Evolutionary conservation across 2,113 vertebrate genomes (phyloP).

Genomic region (Martes martes): DNA sequence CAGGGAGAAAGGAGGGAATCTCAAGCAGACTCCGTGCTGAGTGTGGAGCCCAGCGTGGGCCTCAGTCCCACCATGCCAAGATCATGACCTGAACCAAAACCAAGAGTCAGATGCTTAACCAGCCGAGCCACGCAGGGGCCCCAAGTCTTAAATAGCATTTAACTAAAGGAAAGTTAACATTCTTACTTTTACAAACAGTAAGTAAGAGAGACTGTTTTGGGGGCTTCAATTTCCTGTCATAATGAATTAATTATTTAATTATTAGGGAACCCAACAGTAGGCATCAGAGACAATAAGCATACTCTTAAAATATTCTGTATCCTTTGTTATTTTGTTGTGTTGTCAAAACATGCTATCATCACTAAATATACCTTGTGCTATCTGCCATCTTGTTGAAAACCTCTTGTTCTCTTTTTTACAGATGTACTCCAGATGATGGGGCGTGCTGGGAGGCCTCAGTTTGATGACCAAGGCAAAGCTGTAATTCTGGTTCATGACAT

Average conservation of each 20-base stretch:
- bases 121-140: background rate
- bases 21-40: background rate
- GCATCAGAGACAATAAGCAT: background rate
- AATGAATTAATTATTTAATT: slow-evolving; percentile 5
- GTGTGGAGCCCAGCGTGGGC: background rate
- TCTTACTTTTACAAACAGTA: background rate
- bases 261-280: background rate
- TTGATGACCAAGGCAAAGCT: slow-evolving; percentile 98
- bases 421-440: slow-evolving; percentile 99
- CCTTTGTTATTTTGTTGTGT: slow-evolving; percentile 3
- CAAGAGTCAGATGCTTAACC: background rate
- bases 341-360: background rate
- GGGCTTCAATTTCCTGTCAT: slow-evolving; percentile 1
- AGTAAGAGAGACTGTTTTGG: slow-evolving; percentile 20
- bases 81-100: background rate
- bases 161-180: background rate
- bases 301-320: background rate
- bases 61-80: background rate
- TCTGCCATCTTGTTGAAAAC: background rate
- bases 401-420: slow-evolving; percentile 74
- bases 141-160: slow-evolving; percentile 11
- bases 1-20: background rate
- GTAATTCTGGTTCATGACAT: slow-evolving; percentile 99
- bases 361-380: background rate
- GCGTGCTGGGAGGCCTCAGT: slow-evolving; percentile 96